Percentiles rank a stretch among this genome's conserved stretches.
Evolutionary conservation across 2,113 vertebrate genomes (phyloP).

Genomic region (Cottus gobio): DNA sequence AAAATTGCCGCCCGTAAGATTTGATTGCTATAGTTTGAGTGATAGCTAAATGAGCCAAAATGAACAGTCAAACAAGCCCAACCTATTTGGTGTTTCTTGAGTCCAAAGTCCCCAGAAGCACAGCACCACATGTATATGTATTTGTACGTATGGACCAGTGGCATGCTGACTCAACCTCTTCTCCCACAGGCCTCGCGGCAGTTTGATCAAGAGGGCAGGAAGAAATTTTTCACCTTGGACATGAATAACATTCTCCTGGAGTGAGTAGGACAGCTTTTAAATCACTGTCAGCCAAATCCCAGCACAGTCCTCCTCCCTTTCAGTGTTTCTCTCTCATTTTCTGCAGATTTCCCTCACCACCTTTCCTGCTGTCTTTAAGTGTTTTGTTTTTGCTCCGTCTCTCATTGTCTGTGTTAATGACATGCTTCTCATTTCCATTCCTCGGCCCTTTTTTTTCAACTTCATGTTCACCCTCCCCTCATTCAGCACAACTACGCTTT

Average conservation of each 20-base stretch:
- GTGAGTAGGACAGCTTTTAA: conserved; percentile 88
- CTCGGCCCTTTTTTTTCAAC: background rate
- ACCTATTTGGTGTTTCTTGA: background rate
- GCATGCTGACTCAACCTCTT: conserved; percentile 73
- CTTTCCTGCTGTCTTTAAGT: conserved; percentile 41
- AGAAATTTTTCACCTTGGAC: conserved; percentile 99
- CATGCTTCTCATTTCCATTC: conserved; percentile 47
- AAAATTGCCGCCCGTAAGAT: background rate
- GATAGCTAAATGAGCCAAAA: background rate
- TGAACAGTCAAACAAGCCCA: background rate
- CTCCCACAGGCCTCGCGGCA: conserved; percentile 91
- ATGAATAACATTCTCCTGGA: conserved; percentile 99
- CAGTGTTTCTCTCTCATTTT: conserved; percentile 19
- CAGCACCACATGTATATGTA: conserved; percentile 28
- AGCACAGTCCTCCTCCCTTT: conserved; percentile 9
- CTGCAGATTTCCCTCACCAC: conserved; percentile 39
- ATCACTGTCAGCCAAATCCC: conserved; percentile 46
- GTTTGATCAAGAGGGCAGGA: conserved; percentile 98
- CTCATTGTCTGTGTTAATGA: conserved; percentile 37
- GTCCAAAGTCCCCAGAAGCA: background rate
- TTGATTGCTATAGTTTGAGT: background rate
- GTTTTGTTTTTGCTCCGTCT: conserved; percentile 33
- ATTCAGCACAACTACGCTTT: conserved; percentile 8
- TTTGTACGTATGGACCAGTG: conserved; percentile 28
- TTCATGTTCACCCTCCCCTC: conserved; percentile 13